Evolutionary conservation across 2,113 vertebrate genomes (phyloP), one percentile per base, ranked within the genome.

Genomic region (Ictalurus punctatus): DNA sequence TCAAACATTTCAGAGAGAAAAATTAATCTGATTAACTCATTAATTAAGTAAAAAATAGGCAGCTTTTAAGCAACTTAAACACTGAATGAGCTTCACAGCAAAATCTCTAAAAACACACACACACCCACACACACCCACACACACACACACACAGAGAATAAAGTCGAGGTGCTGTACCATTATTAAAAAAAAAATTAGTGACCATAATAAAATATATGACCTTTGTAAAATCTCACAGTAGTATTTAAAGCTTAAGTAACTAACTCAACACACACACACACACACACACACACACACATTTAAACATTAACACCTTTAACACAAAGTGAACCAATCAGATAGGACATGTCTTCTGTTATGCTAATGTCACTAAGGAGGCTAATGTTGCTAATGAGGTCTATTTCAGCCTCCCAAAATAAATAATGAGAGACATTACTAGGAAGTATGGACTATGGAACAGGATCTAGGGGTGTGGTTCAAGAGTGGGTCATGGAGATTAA

Each of bases 221-320:
- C n/a, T 30, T 17, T 6, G 7, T 34, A 17, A 44, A 12, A n/a
- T 30, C 25, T 82, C 80, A 86, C 91, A 90, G 83, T 83, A 89
- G 89, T 90, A 34, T 83, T 89, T 67, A 85, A 78, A 87, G 87
- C 88, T 87, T 87, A 37, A 87, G 84, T 56, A 84, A 89, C 90
- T 83, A 78, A 9, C 30, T 40, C 1, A 34, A 61, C 79, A 54
- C 79, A 54, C 44, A 54, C 80, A 37, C 80, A 82, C 81, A 83
- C 56, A 61, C 81, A 83, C 59, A 63, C 81, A 61, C 58, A 34
- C 80, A 37, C 80, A 59, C 56, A 34, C 52, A 19, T 6, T 12
- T 19, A n/a, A 80, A 81, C 4, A n/a, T 14, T 48, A 48, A 44
- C 44, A 56, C 80, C 74, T 48, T 74, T 19, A 74, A 17, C 30